phyloP scores from a whole-genome alignment of 2,113 vertebrate species.

The Ginglymostoma cirratum region DNA sequence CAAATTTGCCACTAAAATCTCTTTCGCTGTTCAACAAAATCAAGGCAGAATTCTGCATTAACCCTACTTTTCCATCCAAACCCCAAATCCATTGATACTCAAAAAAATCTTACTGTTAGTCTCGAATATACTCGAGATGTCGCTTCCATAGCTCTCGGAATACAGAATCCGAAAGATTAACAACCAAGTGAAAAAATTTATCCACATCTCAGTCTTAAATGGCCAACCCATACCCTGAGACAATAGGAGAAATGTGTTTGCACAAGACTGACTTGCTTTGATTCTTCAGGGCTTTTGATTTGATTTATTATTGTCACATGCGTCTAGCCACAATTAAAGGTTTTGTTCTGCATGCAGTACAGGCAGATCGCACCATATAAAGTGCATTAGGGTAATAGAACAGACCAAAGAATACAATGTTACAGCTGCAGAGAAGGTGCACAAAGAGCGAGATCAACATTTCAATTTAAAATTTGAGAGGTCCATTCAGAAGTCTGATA shows the following conservation, averaged over 20 bases:
- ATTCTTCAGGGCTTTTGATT: background rate
- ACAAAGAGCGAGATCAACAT: no score
- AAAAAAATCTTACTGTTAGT: background rate
- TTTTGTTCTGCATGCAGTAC: no score
- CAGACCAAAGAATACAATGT: no score
- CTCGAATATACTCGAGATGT: background rate
- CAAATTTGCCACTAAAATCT: background rate
- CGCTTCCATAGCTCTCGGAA: background rate
- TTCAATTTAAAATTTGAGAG: no score
- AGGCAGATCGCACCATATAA: no score
- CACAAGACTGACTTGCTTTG: background rate
- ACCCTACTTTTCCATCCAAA: background rate
- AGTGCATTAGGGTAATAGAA: no score
- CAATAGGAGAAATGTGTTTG: background rate
- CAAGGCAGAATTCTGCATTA: background rate
- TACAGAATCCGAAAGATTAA: background rate
- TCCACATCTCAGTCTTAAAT: background rate
- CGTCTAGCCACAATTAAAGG: no score
- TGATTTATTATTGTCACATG: no score
- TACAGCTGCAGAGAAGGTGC: no score
- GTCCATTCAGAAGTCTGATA: no score
- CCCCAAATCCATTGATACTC: background rate
- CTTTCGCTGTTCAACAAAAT: background rate
- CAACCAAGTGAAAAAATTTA: background rate
- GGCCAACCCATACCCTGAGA: background rate